Conservation (phyloP, 2,888 invertebrate species). For the Blastobasis lacticolella region DNA sequence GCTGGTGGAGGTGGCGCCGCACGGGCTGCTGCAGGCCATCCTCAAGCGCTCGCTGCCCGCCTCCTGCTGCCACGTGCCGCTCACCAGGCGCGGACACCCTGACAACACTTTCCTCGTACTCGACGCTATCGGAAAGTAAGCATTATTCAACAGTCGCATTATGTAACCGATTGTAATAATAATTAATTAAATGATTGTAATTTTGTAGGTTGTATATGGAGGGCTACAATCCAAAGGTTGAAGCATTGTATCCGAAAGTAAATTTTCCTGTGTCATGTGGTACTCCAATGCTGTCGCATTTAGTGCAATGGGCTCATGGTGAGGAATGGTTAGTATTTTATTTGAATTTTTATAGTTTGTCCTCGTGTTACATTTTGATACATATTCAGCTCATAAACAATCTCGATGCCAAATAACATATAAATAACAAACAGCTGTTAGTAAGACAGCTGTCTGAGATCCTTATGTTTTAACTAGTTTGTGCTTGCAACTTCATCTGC, state of each 20-base stretch:
- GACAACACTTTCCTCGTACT: slow-evolving; percentile 74
- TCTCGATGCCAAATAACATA: too few relatives aligned
- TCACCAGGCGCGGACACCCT: slow-evolving; percentile 80
- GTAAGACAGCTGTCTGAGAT: too few relatives aligned
- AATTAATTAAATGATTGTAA: too few relatives aligned
- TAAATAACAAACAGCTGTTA: too few relatives aligned
- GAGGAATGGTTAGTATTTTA: slow-evolving; percentile 70
- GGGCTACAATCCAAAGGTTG: slow-evolving; percentile 81
- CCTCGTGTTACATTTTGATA: too few relatives aligned
- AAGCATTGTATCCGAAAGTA: slow-evolving; percentile 82
- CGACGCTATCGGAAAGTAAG: slow-evolving; percentile 77
- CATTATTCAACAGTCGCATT: too few relatives aligned
- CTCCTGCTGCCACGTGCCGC: slow-evolving; percentile 78
- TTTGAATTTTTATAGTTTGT: neutral
- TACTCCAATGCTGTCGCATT: slow-evolving; percentile 86
- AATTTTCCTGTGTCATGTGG: slow-evolving; percentile 87
- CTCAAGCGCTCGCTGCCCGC: slow-evolving; percentile 81
- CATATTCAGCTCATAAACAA: too few relatives aligned
- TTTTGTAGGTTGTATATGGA: slow-evolving; percentile 78
- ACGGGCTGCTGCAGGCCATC: slow-evolving; percentile 90
- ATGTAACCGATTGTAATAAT: too few relatives aligned
- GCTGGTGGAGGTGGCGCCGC: slow-evolving; percentile 91
- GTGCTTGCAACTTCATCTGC: too few relatives aligned
- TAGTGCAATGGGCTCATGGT: slow-evolving; percentile 89
- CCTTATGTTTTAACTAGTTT: too few relatives aligned